Conservation (phyloP, 2,113 vertebrate genomes). For the Esox niger region DNA sequence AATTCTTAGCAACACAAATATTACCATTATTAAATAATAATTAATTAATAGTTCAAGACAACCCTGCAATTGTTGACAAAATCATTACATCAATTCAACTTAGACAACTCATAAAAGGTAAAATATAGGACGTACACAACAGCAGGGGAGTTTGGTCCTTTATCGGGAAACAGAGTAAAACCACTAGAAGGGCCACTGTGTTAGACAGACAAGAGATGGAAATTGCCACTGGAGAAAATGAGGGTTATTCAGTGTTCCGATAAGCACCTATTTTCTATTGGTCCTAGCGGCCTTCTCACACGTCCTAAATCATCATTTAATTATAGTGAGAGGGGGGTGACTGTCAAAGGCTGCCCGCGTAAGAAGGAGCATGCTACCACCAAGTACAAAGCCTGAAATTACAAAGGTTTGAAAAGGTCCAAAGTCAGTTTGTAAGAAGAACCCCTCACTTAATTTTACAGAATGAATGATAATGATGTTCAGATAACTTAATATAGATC, state of each 20-base stretch:
- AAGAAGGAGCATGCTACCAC: conserved; percentile 66
- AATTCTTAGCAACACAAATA: not conserved
- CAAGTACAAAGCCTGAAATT: not conserved
- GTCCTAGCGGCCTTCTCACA: conserved; percentile 85
- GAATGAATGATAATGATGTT: not conserved
- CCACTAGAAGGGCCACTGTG: conserved; percentile 68
- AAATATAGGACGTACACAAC: conserved; percentile 25
- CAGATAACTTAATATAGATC: no score
- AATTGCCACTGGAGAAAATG: conserved; percentile 84
- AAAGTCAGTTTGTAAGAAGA: not conserved
- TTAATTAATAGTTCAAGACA: not conserved
- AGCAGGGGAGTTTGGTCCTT: conserved; percentile 19
- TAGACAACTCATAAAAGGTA: not conserved
- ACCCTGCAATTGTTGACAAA: not conserved
- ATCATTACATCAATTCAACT: not conserved
- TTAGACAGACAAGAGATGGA: conserved; percentile 82
- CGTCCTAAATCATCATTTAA: conserved; percentile 95
- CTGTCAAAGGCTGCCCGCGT: conserved; percentile 76
- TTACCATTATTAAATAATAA: not conserved
- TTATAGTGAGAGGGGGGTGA: conserved; percentile 87
- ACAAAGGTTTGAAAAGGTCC: not conserved
- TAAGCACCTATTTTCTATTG: conserved; percentile 89
- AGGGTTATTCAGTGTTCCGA: conserved; percentile 83
- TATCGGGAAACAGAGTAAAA: conserved; percentile 22
- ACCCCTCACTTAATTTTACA: not conserved